Base-by-base conservation (phyloP, 2,797 vertebrate species). In the Eleutherodactylus coqui region DNA sequence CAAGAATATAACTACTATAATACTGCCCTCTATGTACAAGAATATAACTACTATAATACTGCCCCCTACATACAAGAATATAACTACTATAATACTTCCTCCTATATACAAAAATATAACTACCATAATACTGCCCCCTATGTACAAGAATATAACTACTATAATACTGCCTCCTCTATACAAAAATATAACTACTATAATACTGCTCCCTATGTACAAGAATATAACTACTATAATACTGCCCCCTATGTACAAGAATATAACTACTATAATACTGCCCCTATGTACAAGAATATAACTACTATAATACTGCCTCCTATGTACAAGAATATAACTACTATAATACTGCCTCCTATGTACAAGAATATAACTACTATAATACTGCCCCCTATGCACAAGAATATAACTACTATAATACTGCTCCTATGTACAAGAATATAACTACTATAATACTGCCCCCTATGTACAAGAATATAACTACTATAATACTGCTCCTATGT, bases 331-430 rank as follows among this genome's bases (percentile, higher is more conserved):
- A 62, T 62, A 62, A 62, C 11, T 62, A 29, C 58, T 62, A 62
- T 62, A 62, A 62, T 62, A 32, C 58, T 62, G 27, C 58, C 8
- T 21, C n/a, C 58, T 62, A 62, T 62, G 13, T 62, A 29, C 27
- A 29, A 62, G 58, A 62, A 62, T 32, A 62, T 62, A 62, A 62
- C 58, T 62, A 62, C 58, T 29, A 62, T 29, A 62, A 62, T 62
- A 29, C n/a, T 29, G 11, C 11, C 4, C n/a, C 24, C 24, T 58
- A 58, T 32, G 10, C 16, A 32, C 58, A 16, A 29, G 11, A 32
- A 32, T 29, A 62, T 32, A 32, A 62, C 58, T 58, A 58, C 27
- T n/a, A 58, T n/a, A 58, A 58, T 58, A n/a, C 21, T n/a, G 8
- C n/a, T 62, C 27, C 27, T 62, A 62, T 62, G 13, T 62, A 62